Evolutionary conservation across 2,888 invertebrate genomes (phyloP).

Genomic region (Ctenicera cuprea): DNA sequence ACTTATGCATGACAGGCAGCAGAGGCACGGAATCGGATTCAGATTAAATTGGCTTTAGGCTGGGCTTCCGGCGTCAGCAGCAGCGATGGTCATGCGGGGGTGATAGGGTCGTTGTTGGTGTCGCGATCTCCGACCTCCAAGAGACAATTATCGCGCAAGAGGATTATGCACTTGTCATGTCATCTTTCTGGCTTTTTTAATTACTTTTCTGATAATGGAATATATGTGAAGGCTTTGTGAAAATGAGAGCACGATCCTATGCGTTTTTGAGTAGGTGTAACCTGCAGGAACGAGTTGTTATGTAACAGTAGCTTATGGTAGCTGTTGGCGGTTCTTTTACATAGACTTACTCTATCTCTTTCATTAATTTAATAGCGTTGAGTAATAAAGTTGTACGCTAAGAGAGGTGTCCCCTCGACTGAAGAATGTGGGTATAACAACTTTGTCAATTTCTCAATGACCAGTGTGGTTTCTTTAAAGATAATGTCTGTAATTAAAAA

Average conservation of each 20-base stretch:
- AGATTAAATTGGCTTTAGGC: constrained; percentile 47
- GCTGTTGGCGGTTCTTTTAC: constrained; percentile 24
- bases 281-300: constrained; percentile 14
- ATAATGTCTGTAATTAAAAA: too few relatives aligned
- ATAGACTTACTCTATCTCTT: constrained; percentile 20
- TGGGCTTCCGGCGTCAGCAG: constrained; percentile 52
- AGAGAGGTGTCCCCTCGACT: too few relatives aligned
- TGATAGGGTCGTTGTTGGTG: constrained; percentile 3
- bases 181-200: neutral
- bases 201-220: neutral
- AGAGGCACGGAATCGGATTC: constrained; percentile 44
- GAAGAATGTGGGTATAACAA: too few relatives aligned
- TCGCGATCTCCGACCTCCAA: constrained; percentile 34
- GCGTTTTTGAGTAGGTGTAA: constrained; percentile 27
- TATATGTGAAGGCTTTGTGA: neutral
- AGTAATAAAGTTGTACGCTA: constrained; percentile 8
- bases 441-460: too few relatives aligned
- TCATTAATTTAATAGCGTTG: constrained; percentile 35
- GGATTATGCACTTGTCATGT: constrained; percentile 17
- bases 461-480: too few relatives aligned
- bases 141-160: constrained; percentile 14
- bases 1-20: constrained; percentile 46
- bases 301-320: constrained; percentile 38
- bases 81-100: constrained; percentile 20
- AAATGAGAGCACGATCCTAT: constrained; percentile 3